Percentiles rank a stretch among this genome's conserved stretches.
Evolutionary conservation across 2,888 invertebrate species (phyloP).

Genomic region (Latrodectus hesperus): DNA sequence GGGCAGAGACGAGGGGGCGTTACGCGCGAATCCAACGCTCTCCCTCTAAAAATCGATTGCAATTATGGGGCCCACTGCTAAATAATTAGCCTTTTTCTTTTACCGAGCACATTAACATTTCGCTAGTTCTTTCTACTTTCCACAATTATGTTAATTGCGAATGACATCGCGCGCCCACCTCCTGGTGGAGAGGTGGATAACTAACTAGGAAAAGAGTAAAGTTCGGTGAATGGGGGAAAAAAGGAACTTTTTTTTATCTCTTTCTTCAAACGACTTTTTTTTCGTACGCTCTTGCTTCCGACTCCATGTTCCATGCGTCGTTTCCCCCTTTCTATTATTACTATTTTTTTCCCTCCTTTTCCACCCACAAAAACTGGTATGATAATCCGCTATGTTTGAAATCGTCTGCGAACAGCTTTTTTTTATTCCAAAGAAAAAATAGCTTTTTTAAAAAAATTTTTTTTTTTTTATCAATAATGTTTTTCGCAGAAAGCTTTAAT

Average conservation of each 20-base stretch:
- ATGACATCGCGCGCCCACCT: constrained; percentile 44
- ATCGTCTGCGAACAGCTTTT: constrained; percentile 23
- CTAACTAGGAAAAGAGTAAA: constrained; percentile 10
- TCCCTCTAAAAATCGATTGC: constrained; percentile 53
- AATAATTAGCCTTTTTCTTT: constrained; percentile 65
- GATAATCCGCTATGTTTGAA: constrained; percentile 37
- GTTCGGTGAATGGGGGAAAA: not conserved
- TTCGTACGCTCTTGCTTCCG: constrained; percentile 8
- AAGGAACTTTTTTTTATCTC: constrained; percentile 17
- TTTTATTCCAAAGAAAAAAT: constrained; percentile 16
- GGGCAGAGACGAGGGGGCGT: constrained; percentile 37
- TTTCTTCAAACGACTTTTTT: constrained; percentile 7
- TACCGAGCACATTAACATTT: constrained; percentile 58
- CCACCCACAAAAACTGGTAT: constrained; percentile 4
- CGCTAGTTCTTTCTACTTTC: constrained; percentile 50
- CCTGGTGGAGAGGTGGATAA: constrained; percentile 51
- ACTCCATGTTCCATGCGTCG: constrained; percentile 13
- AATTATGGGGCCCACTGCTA: constrained; percentile 61
- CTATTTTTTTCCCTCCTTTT: constrained; percentile 4
- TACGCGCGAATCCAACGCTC: constrained; percentile 48
- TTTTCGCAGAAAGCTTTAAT: not conserved
- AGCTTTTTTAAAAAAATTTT: constrained; percentile 8
- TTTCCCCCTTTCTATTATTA: constrained; percentile 2
- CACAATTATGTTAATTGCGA: constrained; percentile 67
- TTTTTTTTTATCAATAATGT: not conserved